Percentiles rank a stretch among this genome's conserved stretches.
Conservation (phyloP, 1,140 invertebrate species). For the Zaprionus kolodkinae region DNA sequence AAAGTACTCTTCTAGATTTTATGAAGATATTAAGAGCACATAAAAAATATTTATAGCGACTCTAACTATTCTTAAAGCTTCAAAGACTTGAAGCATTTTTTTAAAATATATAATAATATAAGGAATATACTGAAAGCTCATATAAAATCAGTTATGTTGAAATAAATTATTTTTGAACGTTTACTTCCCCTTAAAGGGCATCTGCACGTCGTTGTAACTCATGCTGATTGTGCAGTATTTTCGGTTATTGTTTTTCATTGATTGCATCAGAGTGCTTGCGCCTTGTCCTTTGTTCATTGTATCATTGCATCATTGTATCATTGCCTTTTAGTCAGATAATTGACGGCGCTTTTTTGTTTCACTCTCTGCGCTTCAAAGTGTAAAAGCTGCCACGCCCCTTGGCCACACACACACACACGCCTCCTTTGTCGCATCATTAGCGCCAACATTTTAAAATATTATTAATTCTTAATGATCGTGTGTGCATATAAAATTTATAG, state of each 20-base stretch:
- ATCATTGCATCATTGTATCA: conserved; percentile 48
- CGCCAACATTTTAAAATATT: conserved; percentile 78
- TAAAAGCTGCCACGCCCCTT: conserved; percentile 29
- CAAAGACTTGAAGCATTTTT: too few species aligned
- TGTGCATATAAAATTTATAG: conserved; percentile 69
- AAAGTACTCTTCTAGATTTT: too few species aligned
- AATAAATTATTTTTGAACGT: too few species aligned
- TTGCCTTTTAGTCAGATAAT: conserved; percentile 55
- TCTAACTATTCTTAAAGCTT: too few species aligned
- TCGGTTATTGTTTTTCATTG: conserved; percentile 62
- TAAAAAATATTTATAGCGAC: too few species aligned
- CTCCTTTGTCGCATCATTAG: conserved; percentile 69
- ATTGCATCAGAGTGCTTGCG: conserved; percentile 67
- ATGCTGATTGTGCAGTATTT: background rate
- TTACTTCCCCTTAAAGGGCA: conserved; percentile 8
- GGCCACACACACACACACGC: background rate
- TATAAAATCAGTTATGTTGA: too few species aligned
- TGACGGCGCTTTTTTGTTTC: conserved; percentile 40
- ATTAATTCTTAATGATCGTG: conserved; percentile 77
- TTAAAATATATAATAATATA: background rate
- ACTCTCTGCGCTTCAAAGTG: conserved; percentile 7
- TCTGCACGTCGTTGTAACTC: conserved; percentile 5
- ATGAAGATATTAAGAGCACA: too few species aligned
- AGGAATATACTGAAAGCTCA: background rate
- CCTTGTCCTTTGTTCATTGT: conserved; percentile 50